Evolutionary conservation across 2,888 invertebrate species (phyloP).

Genomic region (Acrobasis repandana): DNA sequence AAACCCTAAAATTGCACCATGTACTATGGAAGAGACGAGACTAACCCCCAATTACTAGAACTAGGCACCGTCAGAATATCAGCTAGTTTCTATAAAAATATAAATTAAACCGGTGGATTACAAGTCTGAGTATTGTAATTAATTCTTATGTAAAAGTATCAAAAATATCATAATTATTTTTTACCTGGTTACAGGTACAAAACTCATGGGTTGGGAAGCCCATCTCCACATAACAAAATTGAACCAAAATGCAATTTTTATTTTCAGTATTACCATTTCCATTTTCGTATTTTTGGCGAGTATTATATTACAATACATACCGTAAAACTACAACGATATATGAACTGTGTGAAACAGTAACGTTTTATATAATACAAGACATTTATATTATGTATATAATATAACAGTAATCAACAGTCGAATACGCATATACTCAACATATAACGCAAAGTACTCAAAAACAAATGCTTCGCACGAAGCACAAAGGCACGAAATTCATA

Average conservation of each 20-base stretch:
- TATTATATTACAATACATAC: constrained; percentile 19
- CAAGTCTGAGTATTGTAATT: no score
- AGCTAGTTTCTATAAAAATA: background rate
- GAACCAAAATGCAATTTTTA: background rate
- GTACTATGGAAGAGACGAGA: no score
- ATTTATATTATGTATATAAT: constrained; percentile 1
- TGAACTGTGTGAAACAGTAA: constrained; percentile 26
- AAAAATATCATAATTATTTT: no score
- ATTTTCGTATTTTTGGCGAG: background rate
- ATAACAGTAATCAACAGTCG: constrained; percentile 19
- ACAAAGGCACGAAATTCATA: constrained; percentile 80
- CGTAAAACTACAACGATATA: constrained; percentile 23
- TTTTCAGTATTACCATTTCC: background rate
- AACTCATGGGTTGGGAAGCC: no score
- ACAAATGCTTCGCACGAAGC: constrained; percentile 65
- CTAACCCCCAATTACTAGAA: no score
- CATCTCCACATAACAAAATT: background rate
- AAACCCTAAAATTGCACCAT: no score
- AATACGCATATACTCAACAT: constrained; percentile 16
- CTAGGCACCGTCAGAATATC: no score
- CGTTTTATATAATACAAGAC: constrained; percentile 23
- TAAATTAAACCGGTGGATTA: constrained; percentile 8
- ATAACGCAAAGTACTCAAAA: constrained; percentile 49
- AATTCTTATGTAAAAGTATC: constrained; percentile 4
- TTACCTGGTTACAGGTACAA: no score